Percentiles rank a stretch among this genome's conserved stretches.
Conservation (phyloP, 2,797 vertebrate species). For the Premnoplex brunnescens region DNA sequence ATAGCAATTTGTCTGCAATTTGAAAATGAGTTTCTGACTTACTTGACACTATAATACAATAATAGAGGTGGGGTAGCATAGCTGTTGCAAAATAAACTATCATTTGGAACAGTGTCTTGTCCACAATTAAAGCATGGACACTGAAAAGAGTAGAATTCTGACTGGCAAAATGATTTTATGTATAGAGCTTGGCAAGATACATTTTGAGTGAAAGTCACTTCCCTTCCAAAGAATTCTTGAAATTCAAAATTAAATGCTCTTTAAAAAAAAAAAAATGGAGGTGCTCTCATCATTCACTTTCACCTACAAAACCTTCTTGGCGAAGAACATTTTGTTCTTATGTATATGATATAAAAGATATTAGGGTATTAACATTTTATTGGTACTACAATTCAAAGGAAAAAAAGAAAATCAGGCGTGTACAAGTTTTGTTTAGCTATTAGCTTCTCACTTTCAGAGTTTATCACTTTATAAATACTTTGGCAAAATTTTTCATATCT, state of each 20-base stretch:
- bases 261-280: not conserved
- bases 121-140: constrained; percentile 35
- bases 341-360: not conserved
- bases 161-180: constrained; percentile 9
- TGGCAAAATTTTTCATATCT: not conserved
- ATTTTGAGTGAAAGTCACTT: not conserved
- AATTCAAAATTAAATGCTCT: not conserved
- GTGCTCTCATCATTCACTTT: not conserved
- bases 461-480: not conserved
- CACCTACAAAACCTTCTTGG: not conserved
- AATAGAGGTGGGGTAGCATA: not conserved
- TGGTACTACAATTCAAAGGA: not conserved
- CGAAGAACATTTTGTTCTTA: not conserved
- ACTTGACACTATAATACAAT: constrained; percentile 53
- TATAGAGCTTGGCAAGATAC: not conserved
- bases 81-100: constrained; percentile 39
- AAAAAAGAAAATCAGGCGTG: not conserved
- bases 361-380: not conserved
- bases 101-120: not conserved
- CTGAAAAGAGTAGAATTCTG: not conserved
- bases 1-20: constrained; percentile 40
- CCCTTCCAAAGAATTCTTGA: not conserved
- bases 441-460: not conserved
- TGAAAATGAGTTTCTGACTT: constrained; percentile 47
- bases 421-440: not conserved